These are phyloP conservation scores for Agrotis clavis DNA, from an alignment of 2,888 invertebrate species.

Conservation along the genomic window DNA sequence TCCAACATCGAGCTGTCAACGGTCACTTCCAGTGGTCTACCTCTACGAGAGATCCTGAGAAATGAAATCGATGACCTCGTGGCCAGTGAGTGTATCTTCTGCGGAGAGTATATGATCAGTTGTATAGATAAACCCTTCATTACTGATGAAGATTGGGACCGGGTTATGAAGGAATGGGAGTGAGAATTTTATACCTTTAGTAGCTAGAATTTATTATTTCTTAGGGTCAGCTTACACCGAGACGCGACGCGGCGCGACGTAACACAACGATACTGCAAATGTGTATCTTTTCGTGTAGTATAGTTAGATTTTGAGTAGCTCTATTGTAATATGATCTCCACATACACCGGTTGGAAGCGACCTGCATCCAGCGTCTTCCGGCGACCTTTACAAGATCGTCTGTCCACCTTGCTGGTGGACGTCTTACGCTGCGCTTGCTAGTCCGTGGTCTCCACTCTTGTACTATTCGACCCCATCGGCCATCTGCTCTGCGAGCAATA, in stretches of 20 bases:
- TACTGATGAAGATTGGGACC: conserved; percentile 95
- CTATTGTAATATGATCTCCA: too few relatives aligned
- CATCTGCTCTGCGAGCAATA: too few relatives aligned
- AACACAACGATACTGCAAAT: too few relatives aligned
- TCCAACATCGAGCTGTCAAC: conserved; percentile 88
- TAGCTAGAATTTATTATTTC: conserved; percentile 1
- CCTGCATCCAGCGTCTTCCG: too few relatives aligned
- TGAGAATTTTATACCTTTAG: conserved; percentile 72
- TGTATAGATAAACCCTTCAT: conserved; percentile 97
- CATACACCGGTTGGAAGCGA: too few relatives aligned
- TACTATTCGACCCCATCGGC: too few relatives aligned
- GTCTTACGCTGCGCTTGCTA: too few relatives aligned
- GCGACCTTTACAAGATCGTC: too few relatives aligned
- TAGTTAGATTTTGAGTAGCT: too few relatives aligned
- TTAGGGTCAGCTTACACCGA: conserved; percentile 41
- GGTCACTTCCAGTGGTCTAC: conserved; percentile 82
- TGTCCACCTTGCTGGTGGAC: too few relatives aligned
- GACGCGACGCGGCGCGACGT: conserved; percentile 18
- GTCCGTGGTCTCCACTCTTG: too few relatives aligned
- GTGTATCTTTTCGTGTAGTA: too few relatives aligned
- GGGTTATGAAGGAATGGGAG: conserved; percentile 96
- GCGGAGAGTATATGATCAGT: conserved; percentile 97
- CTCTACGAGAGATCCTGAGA: conserved; percentile 93
- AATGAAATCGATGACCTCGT: conserved; percentile 97
- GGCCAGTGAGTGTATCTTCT: conserved; percentile 97